A percentile compares a stretch with the other conserved stretches of the same genome.
Conservation (phyloP, 2,888 invertebrate genomes). For the Leptopilina drosophilae region DNA sequence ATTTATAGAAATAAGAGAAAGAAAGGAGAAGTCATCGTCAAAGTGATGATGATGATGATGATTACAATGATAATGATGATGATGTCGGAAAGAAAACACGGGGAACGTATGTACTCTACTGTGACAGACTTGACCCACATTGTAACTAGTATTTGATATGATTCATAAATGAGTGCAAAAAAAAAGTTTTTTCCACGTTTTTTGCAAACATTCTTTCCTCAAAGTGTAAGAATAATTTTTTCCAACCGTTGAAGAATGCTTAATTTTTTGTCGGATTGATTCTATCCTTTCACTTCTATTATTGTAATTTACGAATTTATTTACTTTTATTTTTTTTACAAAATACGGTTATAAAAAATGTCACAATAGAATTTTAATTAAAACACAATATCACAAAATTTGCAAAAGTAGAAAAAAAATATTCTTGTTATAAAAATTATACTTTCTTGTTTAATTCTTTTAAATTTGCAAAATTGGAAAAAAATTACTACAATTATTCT, state of each 20-base stretch:
- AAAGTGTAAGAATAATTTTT: not conserved
- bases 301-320: too few species aligned
- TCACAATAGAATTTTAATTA: too few species aligned
- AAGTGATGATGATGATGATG: not conserved
- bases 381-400: too few species aligned
- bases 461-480: too few species aligned
- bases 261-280: too few species aligned
- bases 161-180: slow-evolving; percentile 25
- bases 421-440: too few species aligned
- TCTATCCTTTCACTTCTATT: too few species aligned
- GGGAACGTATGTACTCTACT: slow-evolving; percentile 12
- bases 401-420: too few species aligned
- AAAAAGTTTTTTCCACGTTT: slow-evolving; percentile 8
- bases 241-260: not conserved
- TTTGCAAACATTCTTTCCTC: slow-evolving; percentile 2
- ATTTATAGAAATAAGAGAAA: slow-evolving; percentile 35
- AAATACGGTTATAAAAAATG: too few species aligned
- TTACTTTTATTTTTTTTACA: too few species aligned
- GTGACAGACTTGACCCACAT: slow-evolving; percentile 34
- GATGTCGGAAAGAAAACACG: slow-evolving; percentile 26
- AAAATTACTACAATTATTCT: too few species aligned
- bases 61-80: not conserved
- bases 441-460: too few species aligned
- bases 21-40: slow-evolving; percentile 21
- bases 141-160: slow-evolving; percentile 9